Evolutionary conservation across 2,113 vertebrate genomes (phyloP), one percentile per base, ranked within the genome.

Genomic region (Crotalus tigris): DNA sequence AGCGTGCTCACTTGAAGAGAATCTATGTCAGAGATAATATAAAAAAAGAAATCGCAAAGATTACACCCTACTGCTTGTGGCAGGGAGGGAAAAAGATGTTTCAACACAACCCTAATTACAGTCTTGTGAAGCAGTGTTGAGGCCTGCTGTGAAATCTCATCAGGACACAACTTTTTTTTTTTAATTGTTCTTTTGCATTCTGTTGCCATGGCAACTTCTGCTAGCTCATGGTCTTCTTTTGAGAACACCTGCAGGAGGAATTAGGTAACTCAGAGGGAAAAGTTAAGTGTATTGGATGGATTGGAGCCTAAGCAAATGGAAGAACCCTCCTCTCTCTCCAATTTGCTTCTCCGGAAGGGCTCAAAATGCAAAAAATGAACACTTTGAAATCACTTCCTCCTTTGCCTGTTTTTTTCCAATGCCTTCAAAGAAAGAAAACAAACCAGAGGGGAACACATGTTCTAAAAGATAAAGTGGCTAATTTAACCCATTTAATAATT

Each of bases 151-250:
- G 96, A 97, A 97, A 94, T 97, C 97, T 96, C 94, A 55, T 87
- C 91, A 93, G 95, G 96, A 97, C 96, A 96, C 94, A 95, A 95
- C 93, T 94, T 93, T 94, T 96, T 96, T 96, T 53, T 89, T 90
- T 81, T 81, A 81, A 95, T 97, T 97, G 95, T 97, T 96, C 95
- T 96, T 96, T 95, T 96, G 95, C 93, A 96, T 96, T 95, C 95
- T 95, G 93, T 97, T 87, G 91, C 96, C 94, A 97, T 95, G 93
- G 95, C 89, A 97, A 96, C 96, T 89, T 93, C 88, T 95, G 94
- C 96, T 81, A 39, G 17, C 97, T 96, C 95, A 96, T 92, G 96
- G 92, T 96, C 96, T 96, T 91, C 93, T 97, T 94, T 95, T 97
- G 91, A 95, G 51, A 44, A 94, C 96, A 97, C 97, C 96, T 97